Evolutionary conservation across 1,140 invertebrate genomes (phyloP).

Genomic region (Nymphalis io): DNA sequence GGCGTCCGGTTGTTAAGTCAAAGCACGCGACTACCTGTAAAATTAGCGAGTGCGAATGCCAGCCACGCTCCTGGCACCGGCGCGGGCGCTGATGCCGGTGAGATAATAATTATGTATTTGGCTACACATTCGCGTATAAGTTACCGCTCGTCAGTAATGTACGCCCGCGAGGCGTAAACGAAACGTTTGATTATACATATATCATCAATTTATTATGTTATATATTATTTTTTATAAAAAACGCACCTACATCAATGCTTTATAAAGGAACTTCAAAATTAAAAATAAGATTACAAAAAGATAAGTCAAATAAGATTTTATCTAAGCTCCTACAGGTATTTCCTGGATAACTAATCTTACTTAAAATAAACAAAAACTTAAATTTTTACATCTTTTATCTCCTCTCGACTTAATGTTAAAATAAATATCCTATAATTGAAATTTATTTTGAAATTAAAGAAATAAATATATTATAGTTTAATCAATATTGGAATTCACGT

Average conservation of each 20-base stretch:
- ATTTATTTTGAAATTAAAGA: not conserved
- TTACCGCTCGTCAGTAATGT: slow-evolving; percentile 9
- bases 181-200: slow-evolving; percentile 17
- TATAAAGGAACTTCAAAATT: slow-evolving; percentile 5
- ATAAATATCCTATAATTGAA: not conserved
- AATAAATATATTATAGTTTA: not conserved
- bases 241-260: not conserved
- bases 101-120: slow-evolving; percentile 58
- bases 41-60: slow-evolving; percentile 70
- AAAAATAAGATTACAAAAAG: not conserved
- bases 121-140: slow-evolving; percentile 33
- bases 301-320: not conserved
- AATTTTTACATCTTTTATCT: not conserved
- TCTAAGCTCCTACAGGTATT: not conserved
- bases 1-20: slow-evolving; percentile 66
- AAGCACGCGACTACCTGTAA: slow-evolving; percentile 55
- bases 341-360: not conserved
- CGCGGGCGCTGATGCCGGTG: slow-evolving; percentile 42
- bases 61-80: slow-evolving; percentile 47
- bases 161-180: slow-evolving; percentile 12
- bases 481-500: slow-evolving; percentile 15
- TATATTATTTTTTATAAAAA: not conserved
- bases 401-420: not conserved
- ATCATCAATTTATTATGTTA: not conserved
- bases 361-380: not conserved